Base-by-base conservation (phyloP, 37 sponge, comb jelly and placozoan species). In the Amphimedon queenslandica region DNA sequence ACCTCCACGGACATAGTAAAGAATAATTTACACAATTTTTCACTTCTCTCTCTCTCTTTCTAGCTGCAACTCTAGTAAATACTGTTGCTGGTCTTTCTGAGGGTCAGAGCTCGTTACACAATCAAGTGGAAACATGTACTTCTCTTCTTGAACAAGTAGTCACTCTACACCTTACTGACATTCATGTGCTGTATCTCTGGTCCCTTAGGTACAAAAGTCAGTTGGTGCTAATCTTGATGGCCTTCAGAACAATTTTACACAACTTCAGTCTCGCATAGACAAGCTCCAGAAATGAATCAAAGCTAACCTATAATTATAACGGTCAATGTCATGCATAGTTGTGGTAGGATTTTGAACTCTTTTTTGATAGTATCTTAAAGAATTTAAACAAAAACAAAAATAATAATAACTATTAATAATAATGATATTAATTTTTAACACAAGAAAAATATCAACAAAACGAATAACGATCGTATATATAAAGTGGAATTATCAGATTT, bases 51-150 rank as follows among this genome's bases (percentile, higher is more conserved):
- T 37, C 70, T 38, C 42, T 69, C 34, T 18, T n/a, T 25, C 1
- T 47, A 77, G 85, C 85, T 41, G 58, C 85, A 5, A 78, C 77
- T 78, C 78, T 84, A 34, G 79, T 79, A 47, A 70, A 77, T 32
- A 58, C 69, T 25, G 85, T 84, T 57, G 66, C 85, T 3, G 57
- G 53, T 41, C 72, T 84, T 51, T 35, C 85, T 1, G 74, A 73
- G 57, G 38, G 67, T n/a, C 85, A 84, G 63, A 74, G 72, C 18
- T 41, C 68, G 30, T 23, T 78, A 25, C 18, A 42, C 25, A 72
- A 78, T 21, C 79, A 78, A 57, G 57, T 63, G 4, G 28, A 57
- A 1, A 60, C 65, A 2, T 34, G 77, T 40, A 72, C 72, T 28
- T 31, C 61, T 1, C 63, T 78, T 28, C 79, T 84, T 29, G 55